phyloP scores from a whole-genome alignment of 1,140 invertebrate species.

The Halyomorpha halys region DNA sequence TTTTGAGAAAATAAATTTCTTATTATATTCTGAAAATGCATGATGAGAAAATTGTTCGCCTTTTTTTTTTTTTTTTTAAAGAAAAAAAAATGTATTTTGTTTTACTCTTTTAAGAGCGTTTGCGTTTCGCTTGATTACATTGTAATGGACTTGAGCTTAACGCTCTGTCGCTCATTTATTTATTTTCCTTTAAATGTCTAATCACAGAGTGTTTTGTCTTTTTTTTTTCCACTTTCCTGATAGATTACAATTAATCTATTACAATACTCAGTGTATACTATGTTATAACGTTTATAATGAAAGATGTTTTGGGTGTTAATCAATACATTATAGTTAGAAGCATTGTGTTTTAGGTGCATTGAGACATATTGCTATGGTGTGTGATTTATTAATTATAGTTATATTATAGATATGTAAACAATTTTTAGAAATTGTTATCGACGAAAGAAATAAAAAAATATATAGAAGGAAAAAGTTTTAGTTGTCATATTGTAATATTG shows the following conservation, averaged over 20 bases:
- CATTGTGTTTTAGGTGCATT: constrained; percentile 27
- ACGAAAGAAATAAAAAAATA: background rate
- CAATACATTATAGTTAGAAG: constrained; percentile 26
- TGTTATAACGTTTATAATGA: constrained; percentile 18
- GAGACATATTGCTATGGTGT: constrained; percentile 16
- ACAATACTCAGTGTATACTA: constrained; percentile 9
- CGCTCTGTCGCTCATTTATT: background rate
- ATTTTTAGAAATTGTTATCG: background rate
- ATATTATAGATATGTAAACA: constrained; percentile 9
- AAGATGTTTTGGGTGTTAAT: constrained; percentile 27
- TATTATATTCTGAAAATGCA: no score
- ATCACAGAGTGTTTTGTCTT: constrained; percentile 11
- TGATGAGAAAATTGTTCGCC: background rate
- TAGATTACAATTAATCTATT: background rate
- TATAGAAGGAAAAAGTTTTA: constrained; percentile 10
- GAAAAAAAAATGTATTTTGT: background rate
- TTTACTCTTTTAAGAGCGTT: constrained; percentile 10
- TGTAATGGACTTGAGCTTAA: background rate
- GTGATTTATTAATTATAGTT: constrained; percentile 1
- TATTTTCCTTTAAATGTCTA: constrained; percentile 9
- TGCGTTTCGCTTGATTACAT: constrained; percentile 15
- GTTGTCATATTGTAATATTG: constrained; percentile 13
- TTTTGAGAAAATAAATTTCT: no score
- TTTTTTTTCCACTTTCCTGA: constrained; percentile 8
- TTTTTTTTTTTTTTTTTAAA: background rate